These are phyloP conservation scores for Hycleus cichorii DNA, from an alignment of 1,140 invertebrate species.

Conservation along the genomic window DNA sequence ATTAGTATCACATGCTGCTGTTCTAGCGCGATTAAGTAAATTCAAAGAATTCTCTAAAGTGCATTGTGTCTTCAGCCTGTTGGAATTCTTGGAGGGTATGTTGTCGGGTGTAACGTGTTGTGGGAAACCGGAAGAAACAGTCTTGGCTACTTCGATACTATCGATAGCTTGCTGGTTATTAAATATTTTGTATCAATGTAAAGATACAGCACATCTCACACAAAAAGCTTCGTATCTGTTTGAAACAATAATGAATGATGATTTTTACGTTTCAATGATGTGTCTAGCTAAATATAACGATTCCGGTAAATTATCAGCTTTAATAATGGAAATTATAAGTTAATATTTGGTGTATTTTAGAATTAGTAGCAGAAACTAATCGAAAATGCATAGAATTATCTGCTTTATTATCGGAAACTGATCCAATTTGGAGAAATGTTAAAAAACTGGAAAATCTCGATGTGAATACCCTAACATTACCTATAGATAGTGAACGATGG, in stretches of 20 bases:
- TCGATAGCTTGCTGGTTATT: slow-evolving; percentile 74
- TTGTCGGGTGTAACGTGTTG: slow-evolving; percentile 57
- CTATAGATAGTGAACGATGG: slow-evolving; percentile 53
- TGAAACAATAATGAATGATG: slow-evolving; percentile 61
- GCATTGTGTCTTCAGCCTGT: slow-evolving; percentile 75
- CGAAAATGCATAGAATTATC: slow-evolving; percentile 69
- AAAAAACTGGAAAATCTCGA: slow-evolving; percentile 52
- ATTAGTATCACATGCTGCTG: slow-evolving; percentile 82
- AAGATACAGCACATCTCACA: slow-evolving; percentile 50
- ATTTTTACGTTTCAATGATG: slow-evolving; percentile 74
- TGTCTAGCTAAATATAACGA: slow-evolving; percentile 60
- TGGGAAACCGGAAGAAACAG: slow-evolving; percentile 74
- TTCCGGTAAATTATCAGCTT: slow-evolving; percentile 12
- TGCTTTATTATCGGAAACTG: slow-evolving; percentile 42
- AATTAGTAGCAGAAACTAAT: slow-evolving; percentile 54
- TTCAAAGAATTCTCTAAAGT: slow-evolving; percentile 84
- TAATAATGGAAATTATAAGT: too few relatives aligned
- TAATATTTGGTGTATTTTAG: slow-evolving; percentile 12
- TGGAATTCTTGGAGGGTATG: slow-evolving; percentile 79
- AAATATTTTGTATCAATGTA: slow-evolving; percentile 59
- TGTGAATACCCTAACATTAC: slow-evolving; percentile 51
- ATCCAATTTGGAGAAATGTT: slow-evolving; percentile 45
- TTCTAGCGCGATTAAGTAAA: slow-evolving; percentile 79
- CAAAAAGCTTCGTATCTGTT: slow-evolving; percentile 64
- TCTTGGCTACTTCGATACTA: slow-evolving; percentile 64